phyloP scores from a whole-genome alignment of 2,888 invertebrate species.

The Sphecodes monilicornis region DNA sequence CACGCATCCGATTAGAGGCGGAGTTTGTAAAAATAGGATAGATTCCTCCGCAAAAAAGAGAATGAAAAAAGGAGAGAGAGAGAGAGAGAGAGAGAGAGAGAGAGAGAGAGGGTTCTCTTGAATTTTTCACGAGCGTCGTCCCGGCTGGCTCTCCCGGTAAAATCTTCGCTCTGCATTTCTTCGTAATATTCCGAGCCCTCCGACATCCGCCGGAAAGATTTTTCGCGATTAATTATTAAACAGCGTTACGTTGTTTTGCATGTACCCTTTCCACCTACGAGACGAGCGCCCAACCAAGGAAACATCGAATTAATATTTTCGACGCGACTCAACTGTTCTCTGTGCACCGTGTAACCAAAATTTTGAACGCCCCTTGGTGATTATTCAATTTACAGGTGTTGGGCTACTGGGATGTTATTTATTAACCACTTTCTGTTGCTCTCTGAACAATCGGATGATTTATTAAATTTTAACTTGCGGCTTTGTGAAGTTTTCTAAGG shows the following conservation, averaged over 20 bases:
- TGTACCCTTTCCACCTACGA: background rate
- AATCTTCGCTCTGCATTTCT: conserved; percentile 45
- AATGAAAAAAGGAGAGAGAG: conserved; percentile 15
- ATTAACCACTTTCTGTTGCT: background rate
- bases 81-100: background rate
- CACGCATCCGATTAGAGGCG: background rate
- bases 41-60: conserved; percentile 4
- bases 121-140: conserved; percentile 58
- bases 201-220: conserved; percentile 22
- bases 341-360: background rate
- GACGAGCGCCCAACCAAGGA: background rate
- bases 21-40: background rate
- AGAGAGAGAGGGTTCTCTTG: conserved; percentile 31
- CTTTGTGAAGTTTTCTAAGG: no score
- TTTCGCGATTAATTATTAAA: conserved; percentile 53
- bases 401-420: background rate
- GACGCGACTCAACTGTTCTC: background rate
- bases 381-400: background rate
- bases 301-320: background rate
- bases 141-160: conserved; percentile 34
- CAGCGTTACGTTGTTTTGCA: conserved; percentile 11
- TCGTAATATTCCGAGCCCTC: conserved; percentile 36
- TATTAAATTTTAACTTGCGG: no score
- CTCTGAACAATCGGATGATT: no score
- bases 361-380: background rate